These are phyloP conservation scores for Periophthalmodon schlosseri DNA, from an alignment of 2,113 vertebrate genomes.

Conservation along the genomic window DNA sequence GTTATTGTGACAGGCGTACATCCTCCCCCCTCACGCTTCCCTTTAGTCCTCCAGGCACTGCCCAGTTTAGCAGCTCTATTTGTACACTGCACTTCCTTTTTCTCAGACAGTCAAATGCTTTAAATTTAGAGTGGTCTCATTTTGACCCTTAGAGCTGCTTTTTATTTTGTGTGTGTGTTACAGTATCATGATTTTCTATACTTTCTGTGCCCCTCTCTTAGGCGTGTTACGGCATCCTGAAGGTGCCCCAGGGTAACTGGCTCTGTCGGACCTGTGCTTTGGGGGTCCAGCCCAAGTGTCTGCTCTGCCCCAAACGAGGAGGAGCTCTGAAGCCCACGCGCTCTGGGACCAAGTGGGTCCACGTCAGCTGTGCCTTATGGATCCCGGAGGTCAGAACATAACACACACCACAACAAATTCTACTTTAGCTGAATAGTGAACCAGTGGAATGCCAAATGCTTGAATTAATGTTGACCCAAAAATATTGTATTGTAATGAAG, in stretches of 20 bases:
- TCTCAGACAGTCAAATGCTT: too few species aligned
- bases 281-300: conserved; percentile 95
- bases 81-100: too few species aligned
- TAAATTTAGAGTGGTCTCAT: too few species aligned
- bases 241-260: conserved; percentile 96
- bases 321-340: conserved; percentile 96
- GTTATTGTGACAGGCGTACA: too few species aligned
- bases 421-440: neutral
- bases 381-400: conserved; percentile 89
- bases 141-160: too few species aligned
- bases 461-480: too few species aligned
- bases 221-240: conserved; percentile 98
- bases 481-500: too few species aligned
- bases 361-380: conserved; percentile 99
- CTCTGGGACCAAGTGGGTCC: conserved; percentile 98
- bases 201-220: conserved; percentile 41
- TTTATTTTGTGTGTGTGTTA: neutral
- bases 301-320: conserved; percentile 95
- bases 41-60: too few species aligned
- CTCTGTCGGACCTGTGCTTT: conserved; percentile 95
- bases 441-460: too few species aligned
- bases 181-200: too few species aligned
- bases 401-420: neutral
- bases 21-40: too few species aligned
- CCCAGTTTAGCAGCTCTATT: too few species aligned